phyloP scores from a whole-genome alignment of 2,113 vertebrate species.

The Leiothrix lutea region DNA sequence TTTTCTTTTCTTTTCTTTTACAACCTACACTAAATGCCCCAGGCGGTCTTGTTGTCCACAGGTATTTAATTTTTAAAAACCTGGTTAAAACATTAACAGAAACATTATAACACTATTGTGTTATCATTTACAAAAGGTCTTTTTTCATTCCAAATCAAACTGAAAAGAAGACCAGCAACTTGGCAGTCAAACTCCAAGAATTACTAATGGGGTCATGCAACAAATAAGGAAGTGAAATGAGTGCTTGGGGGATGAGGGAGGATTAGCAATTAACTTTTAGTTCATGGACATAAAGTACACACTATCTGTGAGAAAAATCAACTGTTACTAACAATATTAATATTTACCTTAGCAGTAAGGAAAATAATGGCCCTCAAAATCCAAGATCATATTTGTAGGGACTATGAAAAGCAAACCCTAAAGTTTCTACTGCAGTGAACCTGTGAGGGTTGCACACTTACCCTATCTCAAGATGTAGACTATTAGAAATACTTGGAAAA shows the following conservation, averaged over 20 bases:
- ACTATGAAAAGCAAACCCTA: neutral
- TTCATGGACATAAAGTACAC: neutral
- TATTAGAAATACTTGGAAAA: neutral
- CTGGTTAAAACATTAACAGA: neutral
- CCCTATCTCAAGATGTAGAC: fast-evolving
- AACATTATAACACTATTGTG: neutral
- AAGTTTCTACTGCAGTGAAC: neutral
- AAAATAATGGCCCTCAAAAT: neutral
- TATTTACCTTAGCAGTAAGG: neutral
- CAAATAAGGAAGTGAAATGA: neutral
- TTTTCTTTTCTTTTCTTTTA: neutral
- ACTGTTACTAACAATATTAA: neutral
- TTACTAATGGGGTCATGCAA: neutral
- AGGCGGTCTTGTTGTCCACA: neutral
- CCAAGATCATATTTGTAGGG: neutral
- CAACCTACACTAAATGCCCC: neutral
- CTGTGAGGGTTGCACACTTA: neutral
- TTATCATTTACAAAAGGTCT: neutral
- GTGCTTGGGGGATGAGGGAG: neutral
- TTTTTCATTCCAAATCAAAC: neutral
- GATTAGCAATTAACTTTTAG: neutral
- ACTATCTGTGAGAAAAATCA: neutral
- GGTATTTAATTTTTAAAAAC: neutral
- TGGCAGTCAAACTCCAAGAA: neutral
- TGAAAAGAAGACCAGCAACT: neutral